A percentile compares a stretch with the other conserved stretches of the same genome.
Conservation (phyloP, 64 coral and sea anemone genomes). For the Actinia equina region DNA sequence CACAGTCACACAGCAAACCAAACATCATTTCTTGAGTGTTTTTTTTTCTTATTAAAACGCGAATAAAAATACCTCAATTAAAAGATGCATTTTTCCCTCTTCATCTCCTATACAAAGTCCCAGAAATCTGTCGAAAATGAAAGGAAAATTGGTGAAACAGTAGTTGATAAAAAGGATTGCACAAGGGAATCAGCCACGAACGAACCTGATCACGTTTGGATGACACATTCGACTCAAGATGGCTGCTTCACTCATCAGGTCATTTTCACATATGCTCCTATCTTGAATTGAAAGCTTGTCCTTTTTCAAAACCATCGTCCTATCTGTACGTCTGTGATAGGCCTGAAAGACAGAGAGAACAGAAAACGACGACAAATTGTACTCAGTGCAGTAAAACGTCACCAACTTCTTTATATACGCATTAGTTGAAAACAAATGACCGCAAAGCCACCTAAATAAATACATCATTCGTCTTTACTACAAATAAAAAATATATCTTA, state of each 20-base stretch:
- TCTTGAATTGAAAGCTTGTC: constrained; percentile 40
- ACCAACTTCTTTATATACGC: not conserved
- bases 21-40: not conserved
- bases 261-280: constrained; percentile 3
- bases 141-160: not conserved
- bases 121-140: constrained; percentile 47
- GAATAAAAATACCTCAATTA: constrained; percentile 47
- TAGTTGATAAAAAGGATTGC: not conserved
- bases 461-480: not conserved
- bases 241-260: constrained; percentile 47
- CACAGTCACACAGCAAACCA: not conserved
- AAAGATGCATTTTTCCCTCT: constrained; percentile 53
- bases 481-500: not conserved
- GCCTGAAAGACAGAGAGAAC: constrained; percentile 51
- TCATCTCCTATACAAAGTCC: constrained; percentile 50
- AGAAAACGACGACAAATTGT: constrained; percentile 9
- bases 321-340: constrained; percentile 55
- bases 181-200: not conserved
- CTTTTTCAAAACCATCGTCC: constrained; percentile 82
- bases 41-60: not conserved
- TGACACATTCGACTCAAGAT: constrained; percentile 75
- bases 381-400: constrained; percentile 2
- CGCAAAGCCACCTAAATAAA: constrained; percentile 23
- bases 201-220: constrained; percentile 68
- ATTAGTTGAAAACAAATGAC: not conserved